A percentile compares a stretch with the other conserved stretches of the same genome.
Evolutionary conservation across 2,797 vertebrate species (phyloP).

Genomic region (Liasis olivaceus): DNA sequence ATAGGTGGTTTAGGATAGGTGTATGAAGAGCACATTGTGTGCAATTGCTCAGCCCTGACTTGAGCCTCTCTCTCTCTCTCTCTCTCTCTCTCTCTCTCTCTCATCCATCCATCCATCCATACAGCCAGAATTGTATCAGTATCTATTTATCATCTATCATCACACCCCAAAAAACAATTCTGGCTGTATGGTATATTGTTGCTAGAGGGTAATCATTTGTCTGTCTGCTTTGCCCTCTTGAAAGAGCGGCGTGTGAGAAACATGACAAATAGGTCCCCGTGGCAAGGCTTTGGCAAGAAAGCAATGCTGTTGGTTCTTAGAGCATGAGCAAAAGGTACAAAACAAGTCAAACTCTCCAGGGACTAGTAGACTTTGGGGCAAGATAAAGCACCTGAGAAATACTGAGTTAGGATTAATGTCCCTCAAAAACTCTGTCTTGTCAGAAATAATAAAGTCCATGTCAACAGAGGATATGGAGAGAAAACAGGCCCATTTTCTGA

Average conservation of each 20-base stretch:
- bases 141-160: not conserved
- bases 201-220: slow-evolving; percentile 25
- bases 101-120: too few species aligned
- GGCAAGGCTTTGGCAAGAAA: slow-evolving; percentile 1
- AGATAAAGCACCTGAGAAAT: slow-evolving; percentile 43
- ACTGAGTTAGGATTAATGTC: slow-evolving; percentile 41
- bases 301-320: slow-evolving; percentile 16
- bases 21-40: not conserved
- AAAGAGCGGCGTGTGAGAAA: slow-evolving; percentile 17
- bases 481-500: slow-evolving; percentile 16
- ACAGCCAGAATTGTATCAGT: too few species aligned
- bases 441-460: slow-evolving; percentile 34
- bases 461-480: slow-evolving; percentile 15
- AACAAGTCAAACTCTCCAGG: not conserved
- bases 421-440: slow-evolving; percentile 37
- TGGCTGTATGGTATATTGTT: not conserved
- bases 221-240: slow-evolving; percentile 22
- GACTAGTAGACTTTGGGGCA: slow-evolving; percentile 27
- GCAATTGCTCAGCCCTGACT: not conserved
- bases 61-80: not conserved
- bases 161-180: not conserved
- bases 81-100: too few species aligned
- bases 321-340: slow-evolving; percentile 14
- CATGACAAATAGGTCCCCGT: slow-evolving; percentile 10
- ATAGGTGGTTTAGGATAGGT: not conserved